phyloP scores from a whole-genome alignment of 2,797 vertebrate genomes.

The Pogoniulus pusillus region DNA sequence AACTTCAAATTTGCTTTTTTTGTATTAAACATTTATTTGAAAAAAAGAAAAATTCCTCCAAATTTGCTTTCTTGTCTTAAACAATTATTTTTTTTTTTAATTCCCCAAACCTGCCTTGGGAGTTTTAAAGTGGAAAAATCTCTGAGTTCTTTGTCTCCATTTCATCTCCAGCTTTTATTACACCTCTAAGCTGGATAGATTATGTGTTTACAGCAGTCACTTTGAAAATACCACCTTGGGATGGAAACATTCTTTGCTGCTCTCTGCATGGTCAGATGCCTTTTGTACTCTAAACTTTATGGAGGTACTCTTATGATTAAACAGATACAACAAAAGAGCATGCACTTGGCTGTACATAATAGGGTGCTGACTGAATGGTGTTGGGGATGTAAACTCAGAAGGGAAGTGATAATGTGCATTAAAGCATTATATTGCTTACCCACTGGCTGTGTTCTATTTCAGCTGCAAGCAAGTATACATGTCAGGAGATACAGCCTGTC shows the following conservation, averaged over 20 bases:
- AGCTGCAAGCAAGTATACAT: neutral
- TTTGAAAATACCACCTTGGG: neutral
- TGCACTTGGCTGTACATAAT: neutral
- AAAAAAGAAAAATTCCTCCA: too few species aligned
- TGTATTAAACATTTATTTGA: too few species aligned
- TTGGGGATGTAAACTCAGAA: conserved; percentile 5
- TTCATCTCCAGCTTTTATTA: neutral
- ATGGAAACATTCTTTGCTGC: neutral
- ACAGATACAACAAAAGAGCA: neutral
- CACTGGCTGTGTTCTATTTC: conserved; percentile 6
- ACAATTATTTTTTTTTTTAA: neutral
- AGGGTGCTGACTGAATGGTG: neutral
- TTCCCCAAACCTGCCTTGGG: neutral
- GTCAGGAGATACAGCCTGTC: neutral
- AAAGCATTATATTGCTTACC: neutral
- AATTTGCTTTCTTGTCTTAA: too few species aligned
- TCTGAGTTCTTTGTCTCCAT: neutral
- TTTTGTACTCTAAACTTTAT: neutral
- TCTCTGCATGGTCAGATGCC: neutral
- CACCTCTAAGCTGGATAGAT: neutral
- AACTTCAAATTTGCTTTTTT: fast-evolving
- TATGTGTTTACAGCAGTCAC: neutral
- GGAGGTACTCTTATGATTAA: neutral
- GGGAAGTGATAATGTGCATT: neutral
- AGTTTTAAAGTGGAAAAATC: neutral